A percentile compares a stretch with the other conserved stretches of the same genome.
phyloP scores from a whole-genome alignment of 2,113 vertebrate species.

The Microcebus murinus region DNA sequence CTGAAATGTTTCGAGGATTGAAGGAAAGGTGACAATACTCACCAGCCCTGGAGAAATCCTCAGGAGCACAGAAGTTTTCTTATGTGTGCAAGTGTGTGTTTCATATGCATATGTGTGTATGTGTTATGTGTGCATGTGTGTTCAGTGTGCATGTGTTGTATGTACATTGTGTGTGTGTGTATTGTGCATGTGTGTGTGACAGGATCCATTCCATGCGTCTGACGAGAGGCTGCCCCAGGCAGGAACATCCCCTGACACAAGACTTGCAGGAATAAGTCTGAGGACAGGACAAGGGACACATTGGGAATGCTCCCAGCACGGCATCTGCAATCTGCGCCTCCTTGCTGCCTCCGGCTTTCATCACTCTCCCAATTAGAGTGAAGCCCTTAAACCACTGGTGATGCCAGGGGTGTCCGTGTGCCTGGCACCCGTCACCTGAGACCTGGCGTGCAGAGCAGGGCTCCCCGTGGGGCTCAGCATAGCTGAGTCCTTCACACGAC shows the following conservation, averaged over 20 bases:
- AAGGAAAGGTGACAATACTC: not conserved
- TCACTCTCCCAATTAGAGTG: not conserved
- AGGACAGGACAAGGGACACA: conserved; percentile 72
- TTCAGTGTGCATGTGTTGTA: not conserved
- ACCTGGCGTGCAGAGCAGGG: not conserved
- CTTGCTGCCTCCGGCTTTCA: not conserved
- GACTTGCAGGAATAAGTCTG: conserved; percentile 28
- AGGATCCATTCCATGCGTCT: conserved; percentile 74
- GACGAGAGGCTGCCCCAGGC: conserved; percentile 70
- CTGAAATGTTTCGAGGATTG: not conserved
- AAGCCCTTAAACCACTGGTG: not conserved
- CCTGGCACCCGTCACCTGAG: fast-evolving
- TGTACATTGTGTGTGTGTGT: conserved; percentile 56
- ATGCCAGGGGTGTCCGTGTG: not conserved
- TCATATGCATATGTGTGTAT: not conserved
- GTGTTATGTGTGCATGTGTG: conserved; percentile 32
- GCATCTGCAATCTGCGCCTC: not conserved
- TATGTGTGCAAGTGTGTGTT: not conserved
- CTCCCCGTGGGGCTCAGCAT: not conserved
- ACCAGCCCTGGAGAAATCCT: not conserved
- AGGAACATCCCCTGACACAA: conserved; percentile 57
- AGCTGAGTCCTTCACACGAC: not conserved
- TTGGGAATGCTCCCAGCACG: conserved; percentile 50
- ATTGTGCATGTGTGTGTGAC: not conserved
- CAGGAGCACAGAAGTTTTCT: conserved; percentile 55